These are phyloP conservation scores for Rhinichthys osculus DNA, from an alignment of 2,797 vertebrate species.

Conservation along the genomic window DNA sequence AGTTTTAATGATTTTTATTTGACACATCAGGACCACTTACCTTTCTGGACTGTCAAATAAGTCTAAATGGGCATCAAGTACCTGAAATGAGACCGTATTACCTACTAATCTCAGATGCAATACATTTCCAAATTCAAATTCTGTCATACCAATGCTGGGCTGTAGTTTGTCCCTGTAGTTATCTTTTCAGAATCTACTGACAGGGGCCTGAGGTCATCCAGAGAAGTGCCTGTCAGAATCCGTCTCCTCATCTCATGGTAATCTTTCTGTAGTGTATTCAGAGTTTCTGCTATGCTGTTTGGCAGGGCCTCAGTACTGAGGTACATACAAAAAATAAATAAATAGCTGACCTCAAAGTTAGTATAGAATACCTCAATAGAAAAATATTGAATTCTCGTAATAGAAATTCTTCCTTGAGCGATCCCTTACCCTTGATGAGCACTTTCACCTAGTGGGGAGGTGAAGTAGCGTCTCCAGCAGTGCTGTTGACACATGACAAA, in stretches of 20 bases:
- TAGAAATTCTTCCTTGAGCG: neutral
- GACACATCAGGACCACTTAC: constrained; percentile 18
- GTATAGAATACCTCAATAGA: neutral
- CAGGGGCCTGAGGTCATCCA: constrained; percentile 71
- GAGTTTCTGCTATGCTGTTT: constrained; percentile 50
- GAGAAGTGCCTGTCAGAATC: constrained; percentile 68
- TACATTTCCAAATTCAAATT: neutral
- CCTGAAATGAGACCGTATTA: constrained; percentile 25
- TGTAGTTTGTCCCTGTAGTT: constrained; percentile 44
- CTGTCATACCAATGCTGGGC: constrained; percentile 67
- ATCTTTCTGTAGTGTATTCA: constrained; percentile 69
- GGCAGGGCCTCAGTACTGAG: constrained; percentile 60
- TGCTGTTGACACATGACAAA: constrained; percentile 79
- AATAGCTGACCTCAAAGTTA: neutral
- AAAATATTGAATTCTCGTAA: neutral
- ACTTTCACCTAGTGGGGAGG: constrained; percentile 55
- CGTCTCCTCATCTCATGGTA: constrained; percentile 67
- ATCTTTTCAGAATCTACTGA: constrained; percentile 65
- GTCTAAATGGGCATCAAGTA: constrained; percentile 40
- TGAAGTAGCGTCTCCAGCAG: constrained; percentile 74
- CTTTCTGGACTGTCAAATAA: neutral
- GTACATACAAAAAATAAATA: neutral
- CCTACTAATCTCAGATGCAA: neutral
- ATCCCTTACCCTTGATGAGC: constrained; percentile 48
- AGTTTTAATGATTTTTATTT: neutral